These are phyloP conservation scores for Polypedilum vanderplanki DNA, from an alignment of 1,140 invertebrate species.

Conservation along the genomic window DNA sequence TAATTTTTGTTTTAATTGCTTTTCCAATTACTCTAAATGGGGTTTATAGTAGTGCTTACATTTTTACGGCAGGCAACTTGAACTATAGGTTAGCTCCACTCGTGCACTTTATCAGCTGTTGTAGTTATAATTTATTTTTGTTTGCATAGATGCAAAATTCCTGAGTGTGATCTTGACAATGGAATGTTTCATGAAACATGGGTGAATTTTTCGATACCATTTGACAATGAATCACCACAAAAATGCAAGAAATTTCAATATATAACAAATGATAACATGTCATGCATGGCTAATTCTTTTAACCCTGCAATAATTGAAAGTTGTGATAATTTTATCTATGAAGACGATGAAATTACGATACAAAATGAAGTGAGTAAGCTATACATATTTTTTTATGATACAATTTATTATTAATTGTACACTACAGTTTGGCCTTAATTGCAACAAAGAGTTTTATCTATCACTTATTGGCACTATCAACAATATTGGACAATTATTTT, in stretches of 20 bases:
- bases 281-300: constrained; percentile 18
- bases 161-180: constrained; percentile 47
- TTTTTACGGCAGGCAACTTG: constrained; percentile 52
- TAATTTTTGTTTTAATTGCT: constrained; percentile 47
- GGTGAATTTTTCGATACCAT: constrained; percentile 47
- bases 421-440: constrained; percentile 51
- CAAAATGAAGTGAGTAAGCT: constrained; percentile 38
- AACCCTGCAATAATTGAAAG: constrained; percentile 30
- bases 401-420: constrained; percentile 41
- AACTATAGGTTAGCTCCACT: constrained; percentile 47
- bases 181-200: constrained; percentile 44
- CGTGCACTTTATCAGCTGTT: not conserved
- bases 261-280: not conserved
- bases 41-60: constrained; percentile 49
- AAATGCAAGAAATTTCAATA: constrained; percentile 43
- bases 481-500: constrained; percentile 62
- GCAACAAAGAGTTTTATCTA: constrained; percentile 60
- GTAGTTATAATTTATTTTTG: constrained; percentile 31
- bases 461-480: constrained; percentile 64
- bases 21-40: constrained; percentile 49
- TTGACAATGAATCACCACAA: constrained; percentile 38
- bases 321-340: constrained; percentile 38
- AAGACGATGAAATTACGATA: constrained; percentile 39
- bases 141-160: constrained; percentile 50
- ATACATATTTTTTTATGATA: constrained; percentile 28